Conservation (phyloP, 2,888 invertebrate species). For the Serrognathus titanus region DNA sequence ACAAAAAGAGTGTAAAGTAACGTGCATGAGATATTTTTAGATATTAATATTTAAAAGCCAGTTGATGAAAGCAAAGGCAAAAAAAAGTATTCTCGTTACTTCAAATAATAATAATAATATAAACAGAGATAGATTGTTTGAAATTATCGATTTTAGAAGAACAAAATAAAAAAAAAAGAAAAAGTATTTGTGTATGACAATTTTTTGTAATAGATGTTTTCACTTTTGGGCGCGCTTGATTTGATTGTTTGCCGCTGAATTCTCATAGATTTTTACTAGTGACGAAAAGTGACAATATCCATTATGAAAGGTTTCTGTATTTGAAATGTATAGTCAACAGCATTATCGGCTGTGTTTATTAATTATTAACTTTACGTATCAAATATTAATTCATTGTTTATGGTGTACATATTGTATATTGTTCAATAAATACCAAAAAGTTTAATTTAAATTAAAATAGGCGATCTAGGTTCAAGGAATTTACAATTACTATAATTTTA, state of each 20-base stretch:
- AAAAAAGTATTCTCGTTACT: slow-evolving; percentile 17
- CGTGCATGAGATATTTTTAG: slow-evolving; percentile 16
- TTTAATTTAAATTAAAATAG: slow-evolving; percentile 14
- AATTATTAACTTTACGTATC: slow-evolving; percentile 9
- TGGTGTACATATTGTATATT: slow-evolving; percentile 35
- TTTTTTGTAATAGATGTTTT: slow-evolving; percentile 21
- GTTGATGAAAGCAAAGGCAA: not conserved
- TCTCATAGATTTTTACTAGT: not conserved
- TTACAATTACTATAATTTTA: slow-evolving; percentile 3
- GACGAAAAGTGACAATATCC: slow-evolving; percentile 9
- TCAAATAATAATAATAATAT: slow-evolving; percentile 10
- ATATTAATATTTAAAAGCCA: slow-evolving; percentile 16
- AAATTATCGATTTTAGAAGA: slow-evolving; percentile 12
- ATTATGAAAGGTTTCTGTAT: slow-evolving; percentile 35
- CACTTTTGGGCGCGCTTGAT: slow-evolving; percentile 1
- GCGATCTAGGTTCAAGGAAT: slow-evolving; percentile 10
- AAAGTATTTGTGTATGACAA: slow-evolving; percentile 10
- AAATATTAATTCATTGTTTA: slow-evolving; percentile 28
- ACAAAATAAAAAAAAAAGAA: too few species aligned
- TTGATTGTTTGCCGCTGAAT: slow-evolving; percentile 7
- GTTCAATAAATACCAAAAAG: slow-evolving; percentile 34
- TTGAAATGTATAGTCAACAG: slow-evolving; percentile 42
- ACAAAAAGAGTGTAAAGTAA: slow-evolving; percentile 12
- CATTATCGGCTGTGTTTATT: slow-evolving; percentile 44
- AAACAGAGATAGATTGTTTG: slow-evolving; percentile 6